Conservation (phyloP, 2,797 vertebrate species). For the Pteropus rufus region DNA sequence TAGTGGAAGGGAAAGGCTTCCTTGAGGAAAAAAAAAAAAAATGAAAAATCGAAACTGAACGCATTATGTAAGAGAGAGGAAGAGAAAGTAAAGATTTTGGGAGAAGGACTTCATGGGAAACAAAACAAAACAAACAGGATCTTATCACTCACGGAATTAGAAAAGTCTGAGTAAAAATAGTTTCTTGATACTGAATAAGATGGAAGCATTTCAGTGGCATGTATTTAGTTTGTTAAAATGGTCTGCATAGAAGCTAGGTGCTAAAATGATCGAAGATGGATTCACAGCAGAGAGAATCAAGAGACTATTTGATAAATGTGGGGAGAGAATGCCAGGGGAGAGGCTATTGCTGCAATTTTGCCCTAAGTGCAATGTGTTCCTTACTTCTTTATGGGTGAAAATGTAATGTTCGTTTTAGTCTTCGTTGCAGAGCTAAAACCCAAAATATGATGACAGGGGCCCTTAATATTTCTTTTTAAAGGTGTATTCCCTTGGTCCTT, state of each 20-base stretch:
- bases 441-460: conserved; percentile 35
- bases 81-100: not conserved
- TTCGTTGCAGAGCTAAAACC: not conserved
- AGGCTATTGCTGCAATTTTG: not conserved
- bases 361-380: not conserved
- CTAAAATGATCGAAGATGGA: not conserved
- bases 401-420: not conserved
- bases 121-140: not conserved
- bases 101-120: not conserved
- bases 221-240: not conserved
- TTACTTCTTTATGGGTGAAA: not conserved
- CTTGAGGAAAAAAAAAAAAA: not conserved
- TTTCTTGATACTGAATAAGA: not conserved
- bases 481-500: conserved; percentile 46
- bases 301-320: not conserved
- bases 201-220: not conserved
- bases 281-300: not conserved
- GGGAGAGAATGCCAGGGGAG: not conserved
- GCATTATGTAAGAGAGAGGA: not conserved
- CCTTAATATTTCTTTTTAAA: conserved; percentile 60
- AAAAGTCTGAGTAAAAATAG: not conserved
- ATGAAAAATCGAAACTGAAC: not conserved
- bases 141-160: not conserved
- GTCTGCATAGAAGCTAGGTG: not conserved
- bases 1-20: not conserved